Percentiles rank a stretch among this genome's conserved stretches.
phyloP scores from a whole-genome alignment of 2,888 invertebrate species.

The Drosophila pseudotakahashii region DNA sequence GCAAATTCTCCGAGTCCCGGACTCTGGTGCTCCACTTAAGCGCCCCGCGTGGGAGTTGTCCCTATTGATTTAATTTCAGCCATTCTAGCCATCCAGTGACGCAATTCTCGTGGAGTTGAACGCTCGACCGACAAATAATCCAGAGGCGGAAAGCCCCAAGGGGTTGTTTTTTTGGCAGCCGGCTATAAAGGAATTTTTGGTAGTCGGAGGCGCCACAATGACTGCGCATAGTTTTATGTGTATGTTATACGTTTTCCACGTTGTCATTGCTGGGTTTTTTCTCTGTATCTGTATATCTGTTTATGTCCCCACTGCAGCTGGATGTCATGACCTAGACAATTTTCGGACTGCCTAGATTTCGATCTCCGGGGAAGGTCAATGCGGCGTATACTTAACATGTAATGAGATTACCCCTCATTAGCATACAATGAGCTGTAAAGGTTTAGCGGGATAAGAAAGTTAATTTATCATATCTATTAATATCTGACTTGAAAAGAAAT shows the following conservation, averaged over 20 bases:
- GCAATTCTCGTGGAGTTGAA: slow-evolving; percentile 72
- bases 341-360: slow-evolving; percentile 48
- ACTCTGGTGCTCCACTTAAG: slow-evolving; percentile 50
- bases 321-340: slow-evolving; percentile 69
- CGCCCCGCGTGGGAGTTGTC: slow-evolving; percentile 70
- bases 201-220: slow-evolving; percentile 65
- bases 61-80: slow-evolving; percentile 76
- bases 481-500: slow-evolving; percentile 3
- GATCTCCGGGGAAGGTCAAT: slow-evolving; percentile 50
- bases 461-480: slow-evolving; percentile 25
- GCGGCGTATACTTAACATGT: slow-evolving; percentile 36
- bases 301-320: slow-evolving; percentile 51
- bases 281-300: slow-evolving; percentile 36
- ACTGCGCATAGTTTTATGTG: slow-evolving; percentile 79
- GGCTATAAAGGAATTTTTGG: slow-evolving; percentile 37
- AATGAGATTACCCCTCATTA: slow-evolving; percentile 21
- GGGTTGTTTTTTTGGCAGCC: slow-evolving; percentile 68
- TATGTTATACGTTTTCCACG: slow-evolving; percentile 49
- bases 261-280: slow-evolving; percentile 51
- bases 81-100: slow-evolving; percentile 61
- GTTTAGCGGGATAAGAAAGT: slow-evolving; percentile 23
- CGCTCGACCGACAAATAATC: slow-evolving; percentile 55
- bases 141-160: slow-evolving; percentile 66
- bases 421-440: slow-evolving; percentile 37
- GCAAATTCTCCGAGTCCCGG: slow-evolving; percentile 56